Evolutionary conservation across 37 sponge, comb jelly and placozoan species (phyloP).

Genomic region (Aphrocallistes beatrix): DNA sequence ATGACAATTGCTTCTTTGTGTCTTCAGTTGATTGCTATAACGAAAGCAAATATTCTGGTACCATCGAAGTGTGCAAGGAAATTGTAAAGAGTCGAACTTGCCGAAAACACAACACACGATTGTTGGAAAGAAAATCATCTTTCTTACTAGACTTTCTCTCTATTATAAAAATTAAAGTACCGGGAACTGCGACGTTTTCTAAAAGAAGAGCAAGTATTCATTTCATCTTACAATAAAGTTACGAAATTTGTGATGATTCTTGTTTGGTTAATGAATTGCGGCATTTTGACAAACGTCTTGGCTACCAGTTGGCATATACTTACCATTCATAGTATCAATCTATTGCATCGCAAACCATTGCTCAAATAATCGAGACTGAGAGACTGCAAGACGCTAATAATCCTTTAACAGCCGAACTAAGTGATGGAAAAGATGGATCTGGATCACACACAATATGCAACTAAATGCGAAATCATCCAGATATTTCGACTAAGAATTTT

Average conservation of each 20-base stretch:
- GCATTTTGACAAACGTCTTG: background rate
- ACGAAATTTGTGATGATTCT: background rate
- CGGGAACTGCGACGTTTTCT: background rate
- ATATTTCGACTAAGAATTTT: background rate
- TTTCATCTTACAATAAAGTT: background rate
- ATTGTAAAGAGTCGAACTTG: background rate
- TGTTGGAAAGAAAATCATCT: background rate
- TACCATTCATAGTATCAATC: too few relatives aligned
- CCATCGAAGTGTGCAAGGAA: background rate
- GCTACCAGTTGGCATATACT: too few relatives aligned
- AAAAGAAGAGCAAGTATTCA: background rate
- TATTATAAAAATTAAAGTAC: background rate
- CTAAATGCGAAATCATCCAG: background rate
- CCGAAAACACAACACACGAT: background rate
- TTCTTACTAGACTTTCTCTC: background rate
- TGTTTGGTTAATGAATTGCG: background rate
- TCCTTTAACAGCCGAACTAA: background rate
- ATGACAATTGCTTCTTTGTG: background rate
- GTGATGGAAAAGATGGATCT: background rate
- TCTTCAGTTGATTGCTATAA: background rate
- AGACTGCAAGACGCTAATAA: background rate
- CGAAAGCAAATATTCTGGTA: background rate
- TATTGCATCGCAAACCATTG: background rate
- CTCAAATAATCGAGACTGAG: background rate
- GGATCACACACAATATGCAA: background rate